phyloP scores from a whole-genome alignment of 2,797 vertebrate species.

The Cichlasoma orientale region DNA sequence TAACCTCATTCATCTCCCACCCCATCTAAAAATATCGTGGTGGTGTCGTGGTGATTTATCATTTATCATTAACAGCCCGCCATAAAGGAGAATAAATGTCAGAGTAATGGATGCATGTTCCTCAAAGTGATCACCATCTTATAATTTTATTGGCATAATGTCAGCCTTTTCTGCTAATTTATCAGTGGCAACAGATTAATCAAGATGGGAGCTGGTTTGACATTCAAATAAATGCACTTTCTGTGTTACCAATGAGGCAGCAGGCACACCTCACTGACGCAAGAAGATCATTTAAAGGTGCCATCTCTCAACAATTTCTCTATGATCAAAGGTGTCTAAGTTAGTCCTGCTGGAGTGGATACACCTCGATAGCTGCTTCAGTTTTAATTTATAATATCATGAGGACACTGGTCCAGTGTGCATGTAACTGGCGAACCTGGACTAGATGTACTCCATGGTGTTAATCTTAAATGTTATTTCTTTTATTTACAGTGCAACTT shows the following conservation, averaged over 20 bases:
- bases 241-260: neutral
- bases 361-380: neutral
- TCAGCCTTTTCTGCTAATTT: slow-evolving; percentile 40
- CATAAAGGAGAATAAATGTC: slow-evolving; percentile 52
- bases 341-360: neutral
- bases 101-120: slow-evolving; percentile 45
- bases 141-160: slow-evolving; percentile 53
- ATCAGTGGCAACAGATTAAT: slow-evolving; percentile 38
- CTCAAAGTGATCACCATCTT: slow-evolving; percentile 49
- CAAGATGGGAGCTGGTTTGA: slow-evolving; percentile 35
- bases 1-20: slow-evolving; percentile 70
- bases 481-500: neutral
- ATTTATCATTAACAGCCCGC: slow-evolving; percentile 55
- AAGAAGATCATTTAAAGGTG: neutral
- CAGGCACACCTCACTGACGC: neutral
- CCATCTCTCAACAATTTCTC: neutral
- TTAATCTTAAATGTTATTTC: neutral
- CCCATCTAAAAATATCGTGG: slow-evolving; percentile 70
- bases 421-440: neutral
- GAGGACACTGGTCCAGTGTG: neutral
- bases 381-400: no score
- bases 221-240: slow-evolving; percentile 26
- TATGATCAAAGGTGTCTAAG: neutral
- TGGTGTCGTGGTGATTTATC: slow-evolving; percentile 57
- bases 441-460: neutral